Conservation (phyloP, 2,113 vertebrate genomes). For the Ophiodon elongatus region DNA sequence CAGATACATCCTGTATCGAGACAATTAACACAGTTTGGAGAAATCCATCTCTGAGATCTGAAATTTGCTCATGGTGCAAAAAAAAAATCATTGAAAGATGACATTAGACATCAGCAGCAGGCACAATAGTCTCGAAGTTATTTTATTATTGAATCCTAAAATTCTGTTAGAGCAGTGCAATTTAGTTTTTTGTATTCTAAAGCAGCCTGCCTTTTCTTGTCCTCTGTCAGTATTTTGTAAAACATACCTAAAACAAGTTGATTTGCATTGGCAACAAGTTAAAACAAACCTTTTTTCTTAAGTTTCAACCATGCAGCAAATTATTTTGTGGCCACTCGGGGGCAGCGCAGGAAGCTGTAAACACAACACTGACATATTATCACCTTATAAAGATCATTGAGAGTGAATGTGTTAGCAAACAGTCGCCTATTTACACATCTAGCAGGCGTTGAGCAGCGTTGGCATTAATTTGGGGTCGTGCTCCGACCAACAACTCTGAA, state of each 20-base stretch:
- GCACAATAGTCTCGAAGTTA: no score
- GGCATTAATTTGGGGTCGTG: background rate
- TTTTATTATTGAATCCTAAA: background rate
- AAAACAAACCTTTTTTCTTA: background rate
- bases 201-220: background rate
- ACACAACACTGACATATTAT: slow-evolving; percentile 1
- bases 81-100: background rate
- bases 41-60: background rate
- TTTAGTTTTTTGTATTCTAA: no score
- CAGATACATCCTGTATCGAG: background rate
- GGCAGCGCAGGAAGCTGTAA: background rate
- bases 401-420: background rate
- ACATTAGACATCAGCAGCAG: no score
- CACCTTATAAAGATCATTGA: background rate
- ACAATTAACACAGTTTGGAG: background rate
- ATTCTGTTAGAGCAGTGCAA: background rate
- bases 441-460: background rate
- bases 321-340: background rate
- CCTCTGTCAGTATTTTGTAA: background rate
- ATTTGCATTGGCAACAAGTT: background rate
- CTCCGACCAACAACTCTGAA: background rate
- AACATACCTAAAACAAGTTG: background rate
- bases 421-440: background rate
- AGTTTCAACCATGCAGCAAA: background rate
- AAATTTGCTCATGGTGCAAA: background rate